A percentile compares a stretch with the other conserved stretches of the same genome.
phyloP scores from a whole-genome alignment of 1,140 invertebrate genomes.

The Goniozus legneri region DNA sequence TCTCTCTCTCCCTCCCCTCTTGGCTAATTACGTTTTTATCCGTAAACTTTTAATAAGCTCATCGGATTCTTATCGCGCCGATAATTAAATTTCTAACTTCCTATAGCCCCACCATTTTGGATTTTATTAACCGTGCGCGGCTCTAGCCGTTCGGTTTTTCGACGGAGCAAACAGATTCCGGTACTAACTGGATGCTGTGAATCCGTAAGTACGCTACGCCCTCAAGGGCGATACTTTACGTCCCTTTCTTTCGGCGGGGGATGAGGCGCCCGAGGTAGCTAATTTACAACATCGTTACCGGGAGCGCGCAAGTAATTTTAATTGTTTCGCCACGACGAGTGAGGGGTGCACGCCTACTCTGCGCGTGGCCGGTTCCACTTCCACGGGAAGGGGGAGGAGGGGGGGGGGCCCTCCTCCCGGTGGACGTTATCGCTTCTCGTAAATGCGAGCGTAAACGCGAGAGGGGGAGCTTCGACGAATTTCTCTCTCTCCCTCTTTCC shows the following conservation, averaged over 20 bases:
- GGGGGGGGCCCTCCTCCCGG: not conserved
- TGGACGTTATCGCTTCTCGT: conserved; percentile 2
- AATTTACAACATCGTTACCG: conserved; percentile 1
- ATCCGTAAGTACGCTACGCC: no score
- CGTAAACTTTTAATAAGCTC: no score
- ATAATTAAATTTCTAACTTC: not conserved
- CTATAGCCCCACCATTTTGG: not conserved
- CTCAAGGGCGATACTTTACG: not conserved
- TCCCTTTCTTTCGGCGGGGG: not conserved
- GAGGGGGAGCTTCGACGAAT: no score
- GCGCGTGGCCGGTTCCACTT: not conserved
- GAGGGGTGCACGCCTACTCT: not conserved
- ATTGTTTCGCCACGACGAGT: conserved; percentile 5
- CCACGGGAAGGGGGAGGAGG: not conserved
- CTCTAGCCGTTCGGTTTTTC: not conserved
- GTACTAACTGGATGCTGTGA: not conserved
- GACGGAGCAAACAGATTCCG: not conserved
- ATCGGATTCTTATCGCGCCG: not conserved
- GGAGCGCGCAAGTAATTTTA: conserved; percentile 5
- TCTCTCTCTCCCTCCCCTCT: no score
- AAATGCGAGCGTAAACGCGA: not conserved
- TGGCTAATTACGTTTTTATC: no score
- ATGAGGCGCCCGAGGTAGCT: not conserved
- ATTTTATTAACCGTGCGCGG: not conserved
- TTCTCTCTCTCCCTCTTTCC: no score